Evolutionary conservation across 2,113 vertebrate species (phyloP).

Genomic region (Labeo catla): DNA sequence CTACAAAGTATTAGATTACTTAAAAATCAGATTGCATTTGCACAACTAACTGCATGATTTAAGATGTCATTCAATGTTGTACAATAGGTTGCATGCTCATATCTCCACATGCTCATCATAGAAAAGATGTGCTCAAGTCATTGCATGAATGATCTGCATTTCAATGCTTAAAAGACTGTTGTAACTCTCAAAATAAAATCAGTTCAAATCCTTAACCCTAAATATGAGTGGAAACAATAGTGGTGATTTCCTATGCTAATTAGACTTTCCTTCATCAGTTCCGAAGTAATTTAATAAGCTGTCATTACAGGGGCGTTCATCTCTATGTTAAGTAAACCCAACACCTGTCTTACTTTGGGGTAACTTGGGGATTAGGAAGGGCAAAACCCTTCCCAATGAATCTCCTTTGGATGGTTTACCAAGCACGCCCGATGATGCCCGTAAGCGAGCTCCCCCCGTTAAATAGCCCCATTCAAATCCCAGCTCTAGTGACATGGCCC

Average conservation of each 20-base stretch:
- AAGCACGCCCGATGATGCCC: conserved; percentile 34
- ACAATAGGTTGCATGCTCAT: neutral
- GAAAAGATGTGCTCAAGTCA: neutral
- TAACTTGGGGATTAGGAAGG: neutral
- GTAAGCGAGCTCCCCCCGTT: conserved; percentile 45
- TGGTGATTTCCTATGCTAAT: neutral
- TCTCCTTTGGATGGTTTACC: conserved; percentile 10
- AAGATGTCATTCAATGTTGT: neutral
- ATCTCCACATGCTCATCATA: neutral
- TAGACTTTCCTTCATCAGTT: neutral
- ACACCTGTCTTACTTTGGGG: conserved; percentile 25
- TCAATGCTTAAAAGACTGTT: neutral
- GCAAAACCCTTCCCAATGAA: neutral
- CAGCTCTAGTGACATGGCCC: conserved; percentile 55
- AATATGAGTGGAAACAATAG: neutral
- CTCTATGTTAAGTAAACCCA: neutral
- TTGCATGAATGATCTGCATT: neutral
- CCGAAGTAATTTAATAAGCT: neutral
- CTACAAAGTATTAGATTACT: neutral
- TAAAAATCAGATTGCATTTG: neutral
- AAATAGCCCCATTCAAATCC: conserved; percentile 64
- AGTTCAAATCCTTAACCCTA: neutral
- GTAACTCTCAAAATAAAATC: neutral
- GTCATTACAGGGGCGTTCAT: neutral
- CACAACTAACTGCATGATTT: neutral